phyloP scores from a whole-genome alignment of 2,888 invertebrate species.

The Mythimna ferrago region DNA sequence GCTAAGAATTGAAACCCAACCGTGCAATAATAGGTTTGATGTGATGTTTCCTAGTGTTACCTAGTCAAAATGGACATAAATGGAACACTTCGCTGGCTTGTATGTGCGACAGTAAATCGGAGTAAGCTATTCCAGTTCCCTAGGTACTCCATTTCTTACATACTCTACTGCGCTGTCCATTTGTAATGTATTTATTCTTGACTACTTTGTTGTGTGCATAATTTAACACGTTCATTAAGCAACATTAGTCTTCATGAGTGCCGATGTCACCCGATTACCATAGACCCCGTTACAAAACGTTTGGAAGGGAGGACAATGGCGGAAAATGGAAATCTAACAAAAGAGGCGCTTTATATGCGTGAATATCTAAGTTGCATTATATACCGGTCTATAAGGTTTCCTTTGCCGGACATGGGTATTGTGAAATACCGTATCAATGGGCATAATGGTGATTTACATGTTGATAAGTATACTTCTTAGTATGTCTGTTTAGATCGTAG shows the following conservation, averaged over 20 bases:
- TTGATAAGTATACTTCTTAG: background rate
- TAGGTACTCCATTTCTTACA: slow-evolving; percentile 12
- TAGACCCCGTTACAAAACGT: slow-evolving; percentile 52
- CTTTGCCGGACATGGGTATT: background rate
- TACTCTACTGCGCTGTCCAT: slow-evolving; percentile 28
- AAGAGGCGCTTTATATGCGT: slow-evolving; percentile 16
- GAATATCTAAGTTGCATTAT: slow-evolving; percentile 17
- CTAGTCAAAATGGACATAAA: background rate
- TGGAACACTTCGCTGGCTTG: background rate
- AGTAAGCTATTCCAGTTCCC: background rate
- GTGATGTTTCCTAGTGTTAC: no score
- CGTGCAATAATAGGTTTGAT: no score
- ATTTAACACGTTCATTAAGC: slow-evolving; percentile 65
- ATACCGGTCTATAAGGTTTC: background rate
- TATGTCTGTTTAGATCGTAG: background rate
- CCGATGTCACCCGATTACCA: slow-evolving; percentile 49
- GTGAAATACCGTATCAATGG: slow-evolving; percentile 8
- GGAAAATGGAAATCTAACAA: slow-evolving; percentile 36
- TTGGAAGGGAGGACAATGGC: slow-evolving; percentile 40
- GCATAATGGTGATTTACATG: background rate
- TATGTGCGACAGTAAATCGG: background rate
- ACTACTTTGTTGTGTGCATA: slow-evolving; percentile 63
- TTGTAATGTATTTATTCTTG: slow-evolving; percentile 59
- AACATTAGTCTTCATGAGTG: slow-evolving; percentile 61
- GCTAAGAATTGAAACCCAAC: no score